Conservation (phyloP, 1,140 invertebrate species). For the Drosophila nigrodunni region DNA sequence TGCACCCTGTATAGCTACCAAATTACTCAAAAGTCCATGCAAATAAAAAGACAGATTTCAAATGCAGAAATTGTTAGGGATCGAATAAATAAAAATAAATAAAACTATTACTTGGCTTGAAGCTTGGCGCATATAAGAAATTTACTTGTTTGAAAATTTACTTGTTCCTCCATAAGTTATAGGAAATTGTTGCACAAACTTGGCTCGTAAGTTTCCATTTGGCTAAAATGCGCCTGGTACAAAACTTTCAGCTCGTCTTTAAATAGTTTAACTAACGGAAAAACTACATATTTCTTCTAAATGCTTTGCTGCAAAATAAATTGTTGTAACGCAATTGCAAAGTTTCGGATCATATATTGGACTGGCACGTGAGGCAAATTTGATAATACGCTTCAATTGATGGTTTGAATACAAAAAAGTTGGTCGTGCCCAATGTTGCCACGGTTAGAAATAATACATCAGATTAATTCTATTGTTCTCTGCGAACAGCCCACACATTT, state of each 20-base stretch:
- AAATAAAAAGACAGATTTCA: too few species aligned
- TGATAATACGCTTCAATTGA: conserved; percentile 10
- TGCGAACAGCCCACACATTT: conserved; percentile 1
- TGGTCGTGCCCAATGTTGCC: conserved; percentile 21
- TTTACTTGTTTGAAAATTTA: neutral
- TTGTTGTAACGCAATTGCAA: conserved; percentile 18
- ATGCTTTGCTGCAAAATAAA: conserved; percentile 22
- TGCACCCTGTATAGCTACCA: too few species aligned
- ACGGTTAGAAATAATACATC: conserved; percentile 1
- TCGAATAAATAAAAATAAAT: too few species aligned
- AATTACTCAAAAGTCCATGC: too few species aligned
- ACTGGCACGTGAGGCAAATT: conserved; percentile 6
- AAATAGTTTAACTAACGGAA: conserved; percentile 24
- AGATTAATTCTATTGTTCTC: conserved; percentile 8
- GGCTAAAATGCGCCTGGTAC: conserved; percentile 1
- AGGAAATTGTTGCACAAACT: conserved; percentile 43
- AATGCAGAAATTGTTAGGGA: too few species aligned
- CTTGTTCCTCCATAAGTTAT: conserved; percentile 15
- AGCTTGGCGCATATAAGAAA: neutral
- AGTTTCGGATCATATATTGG: conserved; percentile 27
- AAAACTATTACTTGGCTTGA: neutral
- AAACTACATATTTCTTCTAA: neutral
- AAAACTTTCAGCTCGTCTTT: conserved; percentile 20
- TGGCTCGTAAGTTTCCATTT: conserved; percentile 47
- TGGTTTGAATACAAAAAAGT: conserved; percentile 19